Conservation (phyloP, 2,888 invertebrate genomes). For the Callyntrura guangdongensis region DNA sequence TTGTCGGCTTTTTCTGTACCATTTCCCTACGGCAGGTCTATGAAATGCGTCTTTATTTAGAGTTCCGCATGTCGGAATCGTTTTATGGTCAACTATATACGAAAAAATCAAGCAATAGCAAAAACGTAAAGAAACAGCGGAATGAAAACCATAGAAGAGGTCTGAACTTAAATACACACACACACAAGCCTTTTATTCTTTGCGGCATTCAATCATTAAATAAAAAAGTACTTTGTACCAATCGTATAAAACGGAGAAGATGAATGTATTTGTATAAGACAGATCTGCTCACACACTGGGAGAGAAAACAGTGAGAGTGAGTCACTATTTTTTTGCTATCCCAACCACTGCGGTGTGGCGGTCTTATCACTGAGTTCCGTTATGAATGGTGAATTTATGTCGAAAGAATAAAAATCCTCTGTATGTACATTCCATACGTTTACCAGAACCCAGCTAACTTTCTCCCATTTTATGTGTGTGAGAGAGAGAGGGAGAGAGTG, state of each 20-base stretch:
- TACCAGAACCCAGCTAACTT: slow-evolving; percentile 9
- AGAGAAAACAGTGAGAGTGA: not conserved
- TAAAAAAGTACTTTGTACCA: not conserved
- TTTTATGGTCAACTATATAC: not conserved
- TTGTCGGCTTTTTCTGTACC: slow-evolving; percentile 22
- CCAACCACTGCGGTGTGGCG: not conserved
- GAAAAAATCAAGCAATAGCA: not conserved
- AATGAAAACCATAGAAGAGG: not conserved
- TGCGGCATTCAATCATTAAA: slow-evolving; percentile 24
- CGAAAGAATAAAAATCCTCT: slow-evolving; percentile 45
- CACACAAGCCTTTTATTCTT: not conserved
- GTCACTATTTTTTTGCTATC: slow-evolving; percentile 2
- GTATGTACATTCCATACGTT: not conserved
- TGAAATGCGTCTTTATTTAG: slow-evolving; percentile 5
- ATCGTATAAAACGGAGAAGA: not conserved
- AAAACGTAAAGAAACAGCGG: not conserved
- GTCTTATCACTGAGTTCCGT: slow-evolving; percentile 51
- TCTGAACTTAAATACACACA: not conserved
- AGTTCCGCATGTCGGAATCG: not conserved
- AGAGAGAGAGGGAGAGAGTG: not conserved
- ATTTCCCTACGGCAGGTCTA: not conserved
- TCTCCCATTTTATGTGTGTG: slow-evolving; percentile 11
- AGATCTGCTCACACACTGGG: not conserved
- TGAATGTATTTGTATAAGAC: slow-evolving; percentile 28
- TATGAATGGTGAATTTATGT: slow-evolving; percentile 60